Conservation (phyloP, 2,113 vertebrate genomes). For the Bettongia penicillata region DNA sequence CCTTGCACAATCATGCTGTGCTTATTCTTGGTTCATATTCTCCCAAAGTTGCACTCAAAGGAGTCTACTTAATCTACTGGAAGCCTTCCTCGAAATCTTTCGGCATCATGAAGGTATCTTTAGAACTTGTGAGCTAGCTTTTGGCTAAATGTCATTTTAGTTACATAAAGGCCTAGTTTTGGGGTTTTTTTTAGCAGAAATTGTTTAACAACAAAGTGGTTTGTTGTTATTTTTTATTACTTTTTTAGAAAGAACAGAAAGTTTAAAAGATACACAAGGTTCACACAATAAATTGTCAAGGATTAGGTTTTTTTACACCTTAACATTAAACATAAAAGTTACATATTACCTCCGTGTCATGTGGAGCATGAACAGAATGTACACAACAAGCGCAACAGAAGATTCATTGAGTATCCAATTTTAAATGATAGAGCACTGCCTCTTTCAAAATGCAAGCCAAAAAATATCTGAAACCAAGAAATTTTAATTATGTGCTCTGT, state of each 20-base stretch:
- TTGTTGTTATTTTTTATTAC: conserved; percentile 50
- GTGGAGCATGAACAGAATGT: conserved; percentile 48
- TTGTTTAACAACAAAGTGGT: conserved; percentile 57
- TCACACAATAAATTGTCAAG: conserved; percentile 65
- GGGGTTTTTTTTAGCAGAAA: neutral
- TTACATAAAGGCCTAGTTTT: no score
- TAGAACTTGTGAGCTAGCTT: no score
- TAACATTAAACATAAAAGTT: conserved; percentile 61
- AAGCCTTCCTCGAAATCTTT: no score
- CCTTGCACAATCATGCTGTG: no score
- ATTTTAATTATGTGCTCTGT: conserved; percentile 56
- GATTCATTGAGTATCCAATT: conserved; percentile 58
- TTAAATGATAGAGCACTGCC: conserved; percentile 57
- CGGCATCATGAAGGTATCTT: no score
- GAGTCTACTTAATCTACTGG: no score
- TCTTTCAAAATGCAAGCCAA: conserved; percentile 77
- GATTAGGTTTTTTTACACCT: conserved; percentile 53
- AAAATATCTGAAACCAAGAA: conserved; percentile 62
- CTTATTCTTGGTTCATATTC: no score
- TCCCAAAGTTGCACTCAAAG: no score
- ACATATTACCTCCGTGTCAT: conserved; percentile 23
- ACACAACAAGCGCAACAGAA: conserved; percentile 66
- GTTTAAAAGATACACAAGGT: conserved; percentile 80
- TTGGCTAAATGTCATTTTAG: no score
- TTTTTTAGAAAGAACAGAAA: conserved; percentile 84